Percentiles rank a stretch among this genome's conserved stretches.
These are phyloP conservation scores for Pyxicephalus adspersus DNA, from an alignment of 2,113 vertebrate genomes.

Conservation along the genomic window DNA sequence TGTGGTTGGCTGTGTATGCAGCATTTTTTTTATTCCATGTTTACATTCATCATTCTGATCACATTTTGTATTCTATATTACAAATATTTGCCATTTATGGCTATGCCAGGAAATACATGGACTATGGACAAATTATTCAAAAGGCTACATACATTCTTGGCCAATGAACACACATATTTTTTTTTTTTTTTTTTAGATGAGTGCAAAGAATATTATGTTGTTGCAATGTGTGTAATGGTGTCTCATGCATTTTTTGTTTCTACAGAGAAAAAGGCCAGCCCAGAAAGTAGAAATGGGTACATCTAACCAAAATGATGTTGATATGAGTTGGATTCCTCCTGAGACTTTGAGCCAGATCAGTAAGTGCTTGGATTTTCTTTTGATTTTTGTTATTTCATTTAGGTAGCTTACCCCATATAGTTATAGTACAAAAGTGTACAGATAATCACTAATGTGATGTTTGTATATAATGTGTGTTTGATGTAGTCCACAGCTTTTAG, in stretches of 20 bases:
- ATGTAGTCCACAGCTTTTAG: no score
- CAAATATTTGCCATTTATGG: no score
- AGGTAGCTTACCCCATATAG: not conserved
- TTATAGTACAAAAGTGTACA: not conserved
- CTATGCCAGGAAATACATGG: no score
- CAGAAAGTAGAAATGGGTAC: constrained; percentile 97
- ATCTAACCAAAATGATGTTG: constrained; percentile 92
- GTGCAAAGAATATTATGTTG: not conserved
- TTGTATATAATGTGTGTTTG: not conserved
- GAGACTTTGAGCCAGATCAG: constrained; percentile 98
- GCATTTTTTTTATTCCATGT: no score
- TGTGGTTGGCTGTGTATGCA: no score
- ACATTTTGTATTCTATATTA: no score
- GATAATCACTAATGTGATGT: not conserved
- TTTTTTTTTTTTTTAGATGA: no score
- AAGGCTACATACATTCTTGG: no score
- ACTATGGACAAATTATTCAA: no score
- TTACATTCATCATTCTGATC: no score
- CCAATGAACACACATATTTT: no score
- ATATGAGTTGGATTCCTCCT: constrained; percentile 98
- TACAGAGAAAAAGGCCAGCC: constrained; percentile 87
- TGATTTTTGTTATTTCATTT: not conserved
- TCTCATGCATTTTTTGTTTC: constrained; percentile 21
- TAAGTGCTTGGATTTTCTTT: constrained; percentile 71
- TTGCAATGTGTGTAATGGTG: not conserved